These are phyloP conservation scores for Nudaria mundana DNA, from an alignment of 2,888 invertebrate species.

Conservation along the genomic window DNA sequence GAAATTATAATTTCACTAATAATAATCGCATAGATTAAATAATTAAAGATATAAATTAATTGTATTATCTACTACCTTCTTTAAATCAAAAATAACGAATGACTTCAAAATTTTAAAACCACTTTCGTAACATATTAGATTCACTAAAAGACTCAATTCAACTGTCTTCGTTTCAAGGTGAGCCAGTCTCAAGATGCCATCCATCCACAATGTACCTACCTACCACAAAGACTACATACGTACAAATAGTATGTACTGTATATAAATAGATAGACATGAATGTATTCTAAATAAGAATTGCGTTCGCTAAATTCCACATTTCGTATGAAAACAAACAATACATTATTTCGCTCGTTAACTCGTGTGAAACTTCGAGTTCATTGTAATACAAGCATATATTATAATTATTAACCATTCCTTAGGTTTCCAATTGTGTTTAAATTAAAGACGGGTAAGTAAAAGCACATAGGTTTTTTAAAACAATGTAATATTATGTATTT, in stretches of 20 bases:
- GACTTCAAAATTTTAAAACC: not conserved
- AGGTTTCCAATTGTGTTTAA: slow-evolving; percentile 5
- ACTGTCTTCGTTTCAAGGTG: slow-evolving; percentile 70
- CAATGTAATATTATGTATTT: not conserved
- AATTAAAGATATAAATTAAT: too few relatives aligned
- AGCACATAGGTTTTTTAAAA: not conserved
- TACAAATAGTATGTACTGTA: slow-evolving; percentile 14
- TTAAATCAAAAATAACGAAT: too few relatives aligned
- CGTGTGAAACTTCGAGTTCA: slow-evolving; percentile 12
- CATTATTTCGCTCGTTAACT: slow-evolving; percentile 10
- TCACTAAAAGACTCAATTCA: slow-evolving; percentile 44
- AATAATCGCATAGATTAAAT: too few relatives aligned
- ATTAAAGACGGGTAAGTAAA: not conserved
- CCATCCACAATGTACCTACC: slow-evolving; percentile 33
- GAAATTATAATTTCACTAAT: too few relatives aligned
- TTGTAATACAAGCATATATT: not conserved
- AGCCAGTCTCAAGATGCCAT: slow-evolving; percentile 50
- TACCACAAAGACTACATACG: slow-evolving; percentile 22
- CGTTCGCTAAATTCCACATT: slow-evolving; percentile 21
- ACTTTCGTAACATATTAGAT: slow-evolving; percentile 27
- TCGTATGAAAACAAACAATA: slow-evolving; percentile 14
- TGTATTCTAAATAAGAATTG: slow-evolving; percentile 6
- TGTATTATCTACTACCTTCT: too few relatives aligned
- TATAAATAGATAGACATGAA: not conserved
- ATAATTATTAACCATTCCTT: too few relatives aligned